These are phyloP conservation scores for Drosophila percnosoma DNA, from an alignment of 2,888 invertebrate species.

Conservation along the genomic window DNA sequence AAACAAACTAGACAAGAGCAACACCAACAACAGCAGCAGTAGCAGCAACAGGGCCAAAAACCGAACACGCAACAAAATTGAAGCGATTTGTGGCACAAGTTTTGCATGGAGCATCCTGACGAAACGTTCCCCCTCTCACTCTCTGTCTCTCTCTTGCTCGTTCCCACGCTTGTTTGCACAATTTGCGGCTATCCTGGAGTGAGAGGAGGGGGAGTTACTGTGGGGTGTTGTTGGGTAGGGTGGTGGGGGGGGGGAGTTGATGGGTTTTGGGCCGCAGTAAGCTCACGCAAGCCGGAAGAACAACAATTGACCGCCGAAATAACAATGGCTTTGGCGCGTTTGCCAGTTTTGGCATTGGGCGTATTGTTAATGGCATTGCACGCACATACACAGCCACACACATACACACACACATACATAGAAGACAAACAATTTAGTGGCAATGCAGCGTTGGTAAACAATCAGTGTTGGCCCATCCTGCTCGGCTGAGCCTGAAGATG, in stretches of 20 bases:
- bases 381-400: constrained; percentile 43
- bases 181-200: constrained; percentile 50
- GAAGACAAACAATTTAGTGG: constrained; percentile 77
- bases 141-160: constrained; percentile 20
- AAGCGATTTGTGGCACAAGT: constrained; percentile 81
- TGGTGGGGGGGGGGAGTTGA: neutral
- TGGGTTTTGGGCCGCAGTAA: constrained; percentile 52
- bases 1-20: constrained; percentile 21
- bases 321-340: constrained; percentile 80
- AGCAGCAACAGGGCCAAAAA: constrained; percentile 43
- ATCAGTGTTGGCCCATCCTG: constrained; percentile 52
- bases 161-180: constrained; percentile 77
- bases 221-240: neutral
- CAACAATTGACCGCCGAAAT: constrained; percentile 80
- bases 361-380: constrained; percentile 78
- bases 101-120: constrained; percentile 62
- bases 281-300: constrained; percentile 80
- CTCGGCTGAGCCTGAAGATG: constrained; percentile 38
- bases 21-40: constrained; percentile 27
- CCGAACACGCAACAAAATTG: constrained; percentile 80
- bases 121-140: constrained; percentile 11
- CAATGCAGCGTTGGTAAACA: constrained; percentile 75
- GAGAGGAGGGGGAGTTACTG: neutral
- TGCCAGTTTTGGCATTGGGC: constrained; percentile 80
- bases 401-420: constrained; percentile 9